These are phyloP conservation scores for Olivierus martensii DNA, from an alignment of 1,140 invertebrate genomes.

Conservation along the genomic window DNA sequence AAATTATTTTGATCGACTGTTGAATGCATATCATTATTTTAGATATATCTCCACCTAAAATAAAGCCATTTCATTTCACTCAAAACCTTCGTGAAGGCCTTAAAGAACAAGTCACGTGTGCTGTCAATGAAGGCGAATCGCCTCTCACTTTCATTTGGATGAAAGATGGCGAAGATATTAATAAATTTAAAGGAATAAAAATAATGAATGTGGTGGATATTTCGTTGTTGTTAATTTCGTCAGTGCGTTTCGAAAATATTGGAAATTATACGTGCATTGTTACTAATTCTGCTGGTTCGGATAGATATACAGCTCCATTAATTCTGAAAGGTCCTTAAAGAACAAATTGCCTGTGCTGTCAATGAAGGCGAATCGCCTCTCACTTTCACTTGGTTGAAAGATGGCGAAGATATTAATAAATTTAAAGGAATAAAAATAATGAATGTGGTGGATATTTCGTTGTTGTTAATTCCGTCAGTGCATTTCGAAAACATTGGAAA, in stretches of 20 bases:
- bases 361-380: conserved; percentile 20
- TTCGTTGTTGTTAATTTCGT: not conserved
- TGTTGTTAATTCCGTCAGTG: not conserved
- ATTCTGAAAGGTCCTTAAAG: conserved; percentile 48
- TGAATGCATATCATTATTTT: too few species aligned
- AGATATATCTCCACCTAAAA: too few species aligned
- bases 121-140: not conserved
- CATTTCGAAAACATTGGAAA: conserved; percentile 6
- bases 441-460: too few species aligned
- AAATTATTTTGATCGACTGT: too few species aligned
- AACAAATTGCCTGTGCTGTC: not conserved
- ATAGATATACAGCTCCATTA: conserved; percentile 44
- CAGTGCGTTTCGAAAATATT: conserved; percentile 2
- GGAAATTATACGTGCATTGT: conserved; percentile 36
- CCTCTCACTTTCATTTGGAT: not conserved
- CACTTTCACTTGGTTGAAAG: conserved; percentile 22
- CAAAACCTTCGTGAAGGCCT: too few species aligned
- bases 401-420: not conserved
- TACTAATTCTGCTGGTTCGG: conserved; percentile 46
- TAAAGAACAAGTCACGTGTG: not conserved
- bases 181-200: too few species aligned
- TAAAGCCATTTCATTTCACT: not conserved
- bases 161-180: too few species aligned
- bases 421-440: too few species aligned
- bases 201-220: too few species aligned